phyloP scores from a whole-genome alignment of 92 coral and sea anemone species.

The Parazoanthus atlanticus region DNA sequence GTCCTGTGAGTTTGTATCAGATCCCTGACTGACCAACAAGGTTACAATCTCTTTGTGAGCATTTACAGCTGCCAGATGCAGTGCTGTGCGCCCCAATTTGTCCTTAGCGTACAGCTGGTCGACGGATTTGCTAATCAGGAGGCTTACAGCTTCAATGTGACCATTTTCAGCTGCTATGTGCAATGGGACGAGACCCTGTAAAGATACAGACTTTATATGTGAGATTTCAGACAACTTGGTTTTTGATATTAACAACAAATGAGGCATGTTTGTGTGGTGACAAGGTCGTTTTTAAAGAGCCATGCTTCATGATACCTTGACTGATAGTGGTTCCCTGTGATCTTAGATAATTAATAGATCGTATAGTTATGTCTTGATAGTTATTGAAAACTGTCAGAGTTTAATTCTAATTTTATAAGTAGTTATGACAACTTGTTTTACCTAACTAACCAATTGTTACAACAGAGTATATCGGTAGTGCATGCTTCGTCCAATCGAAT shows the following conservation, averaged over 20 bases:
- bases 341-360: too few species aligned
- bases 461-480: too few species aligned
- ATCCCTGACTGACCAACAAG: constrained; percentile 89
- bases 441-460: too few species aligned
- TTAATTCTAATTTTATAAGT: too few species aligned
- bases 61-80: constrained; percentile 84
- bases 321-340: too few species aligned
- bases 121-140: constrained; percentile 80
- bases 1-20: constrained; percentile 82
- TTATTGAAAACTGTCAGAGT: too few species aligned
- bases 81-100: constrained; percentile 75
- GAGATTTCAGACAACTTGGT: neutral
- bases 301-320: too few species aligned
- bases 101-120: constrained; percentile 77
- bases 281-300: too few species aligned
- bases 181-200: constrained; percentile 82
- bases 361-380: too few species aligned
- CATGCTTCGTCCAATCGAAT: too few species aligned
- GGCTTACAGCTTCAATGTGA: constrained; percentile 90
- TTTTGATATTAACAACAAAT: neutral
- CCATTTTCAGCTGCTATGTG: constrained; percentile 93
- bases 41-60: constrained; percentile 92
- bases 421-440: too few species aligned
- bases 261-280: too few species aligned
- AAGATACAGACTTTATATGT: neutral